phyloP scores from a whole-genome alignment of 2,113 vertebrate genomes.

The Chloroceryle aenea region DNA sequence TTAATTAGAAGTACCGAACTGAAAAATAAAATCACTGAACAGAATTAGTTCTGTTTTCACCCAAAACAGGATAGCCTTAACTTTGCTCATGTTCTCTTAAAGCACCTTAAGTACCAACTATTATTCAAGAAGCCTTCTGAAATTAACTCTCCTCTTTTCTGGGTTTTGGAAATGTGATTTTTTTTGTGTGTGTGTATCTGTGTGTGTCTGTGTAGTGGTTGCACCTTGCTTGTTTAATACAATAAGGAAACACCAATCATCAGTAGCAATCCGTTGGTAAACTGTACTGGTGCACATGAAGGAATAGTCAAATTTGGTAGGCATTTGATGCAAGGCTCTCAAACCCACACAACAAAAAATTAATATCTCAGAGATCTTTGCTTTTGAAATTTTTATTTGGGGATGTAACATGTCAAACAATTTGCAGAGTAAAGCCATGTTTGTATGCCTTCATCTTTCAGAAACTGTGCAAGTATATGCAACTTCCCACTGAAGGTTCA shows the following conservation, averaged over 20 bases:
- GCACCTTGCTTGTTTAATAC: neutral
- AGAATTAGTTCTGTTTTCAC: too few species aligned
- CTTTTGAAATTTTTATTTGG: neutral
- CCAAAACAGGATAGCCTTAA: too few species aligned
- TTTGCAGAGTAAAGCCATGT: neutral
- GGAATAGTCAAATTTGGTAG: neutral
- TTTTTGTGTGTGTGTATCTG: neutral
- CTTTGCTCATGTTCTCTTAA: neutral
- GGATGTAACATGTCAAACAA: neutral
- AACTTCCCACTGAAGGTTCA: neutral
- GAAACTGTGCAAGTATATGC: neutral
- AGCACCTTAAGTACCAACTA: neutral
- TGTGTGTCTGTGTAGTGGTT: neutral
- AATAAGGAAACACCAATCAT: neutral
- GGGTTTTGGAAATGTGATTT: neutral
- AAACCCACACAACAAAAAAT: neutral
- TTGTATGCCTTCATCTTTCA: neutral
- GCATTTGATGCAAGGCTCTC: neutral
- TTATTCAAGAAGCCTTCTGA: neutral
- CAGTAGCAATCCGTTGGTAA: neutral
- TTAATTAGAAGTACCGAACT: too few species aligned
- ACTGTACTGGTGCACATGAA: accelerated
- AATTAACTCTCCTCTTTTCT: neutral
- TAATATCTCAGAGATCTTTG: neutral
- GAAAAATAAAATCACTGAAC: too few species aligned